Conservation (phyloP, 2,113 vertebrate genomes). For the Tenebrosternarchus preto region DNA sequence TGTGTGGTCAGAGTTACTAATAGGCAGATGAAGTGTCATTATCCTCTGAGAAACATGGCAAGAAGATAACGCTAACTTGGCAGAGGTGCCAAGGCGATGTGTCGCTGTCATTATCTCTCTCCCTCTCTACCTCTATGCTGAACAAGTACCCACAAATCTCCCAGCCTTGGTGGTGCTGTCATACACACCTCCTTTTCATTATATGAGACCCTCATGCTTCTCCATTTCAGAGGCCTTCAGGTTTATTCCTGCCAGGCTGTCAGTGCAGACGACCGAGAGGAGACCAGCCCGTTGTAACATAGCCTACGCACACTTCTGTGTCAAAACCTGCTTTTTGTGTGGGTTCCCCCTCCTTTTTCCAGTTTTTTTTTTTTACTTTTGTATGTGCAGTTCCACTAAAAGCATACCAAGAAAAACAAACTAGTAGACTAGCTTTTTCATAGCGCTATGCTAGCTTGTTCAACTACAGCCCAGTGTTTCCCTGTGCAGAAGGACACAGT, state of each 20-base stretch:
- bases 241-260: slow-evolving; percentile 17
- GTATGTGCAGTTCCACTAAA: background rate
- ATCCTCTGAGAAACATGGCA: slow-evolving; percentile 52
- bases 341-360: background rate
- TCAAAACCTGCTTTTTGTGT: background rate
- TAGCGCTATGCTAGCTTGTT: background rate
- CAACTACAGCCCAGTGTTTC: background rate
- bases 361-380: too few species aligned
- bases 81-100: slow-evolving; percentile 60
- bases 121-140: slow-evolving; percentile 59
- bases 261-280: slow-evolving; percentile 9
- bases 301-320: background rate
- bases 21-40: slow-evolving; percentile 63
- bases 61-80: slow-evolving; percentile 63
- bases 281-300: slow-evolving; percentile 22
- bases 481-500: background rate
- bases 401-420: background rate
- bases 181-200: slow-evolving; percentile 46
- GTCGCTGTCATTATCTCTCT: slow-evolving; percentile 62
- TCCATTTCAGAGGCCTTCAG: slow-evolving; percentile 50
- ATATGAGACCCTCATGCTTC: slow-evolving; percentile 48
- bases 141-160: slow-evolving; percentile 62
- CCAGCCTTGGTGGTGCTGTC: slow-evolving; percentile 53
- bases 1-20: slow-evolving; percentile 59
- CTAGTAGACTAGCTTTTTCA: background rate